A percentile compares a stretch with the other conserved stretches of the same genome.
Conservation (phyloP, 2,113 vertebrate species). For the Eurystomus gularis region DNA sequence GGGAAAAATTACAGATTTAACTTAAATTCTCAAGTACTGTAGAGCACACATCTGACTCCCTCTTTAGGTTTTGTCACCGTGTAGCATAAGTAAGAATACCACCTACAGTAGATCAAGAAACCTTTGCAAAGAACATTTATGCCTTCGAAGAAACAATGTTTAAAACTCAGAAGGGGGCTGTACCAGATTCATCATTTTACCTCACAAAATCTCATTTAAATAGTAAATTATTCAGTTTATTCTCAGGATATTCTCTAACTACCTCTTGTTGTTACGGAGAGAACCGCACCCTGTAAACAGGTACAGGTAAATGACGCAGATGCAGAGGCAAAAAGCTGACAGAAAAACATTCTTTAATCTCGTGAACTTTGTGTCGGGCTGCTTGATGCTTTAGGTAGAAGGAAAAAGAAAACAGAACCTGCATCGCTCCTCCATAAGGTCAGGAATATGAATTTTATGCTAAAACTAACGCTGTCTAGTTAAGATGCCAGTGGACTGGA, state of each 20-base stretch:
- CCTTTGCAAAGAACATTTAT: conserved; percentile 32
- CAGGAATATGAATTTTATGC: conserved; percentile 69
- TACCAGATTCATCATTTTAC: neutral
- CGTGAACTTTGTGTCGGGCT: neutral
- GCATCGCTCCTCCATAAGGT: neutral
- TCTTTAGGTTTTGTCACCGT: conserved; percentile 68
- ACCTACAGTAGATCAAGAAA: neutral
- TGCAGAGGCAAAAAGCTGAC: neutral
- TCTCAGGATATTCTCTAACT: neutral
- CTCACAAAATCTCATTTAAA: conserved; percentile 47
- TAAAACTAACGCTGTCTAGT: conserved; percentile 61
- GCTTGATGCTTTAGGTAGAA: neutral
- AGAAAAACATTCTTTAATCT: conserved; percentile 31
- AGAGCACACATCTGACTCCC: conserved; percentile 77
- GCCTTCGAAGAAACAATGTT: conserved; percentile 48
- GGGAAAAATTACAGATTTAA: conserved; percentile 87
- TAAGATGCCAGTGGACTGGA: conserved; percentile 59
- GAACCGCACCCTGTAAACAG: neutral
- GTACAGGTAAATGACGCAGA: neutral
- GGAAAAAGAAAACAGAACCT: neutral
- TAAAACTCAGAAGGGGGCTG: conserved; percentile 2
- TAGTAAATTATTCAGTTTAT: conserved; percentile 10
- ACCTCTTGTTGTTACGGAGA: neutral
- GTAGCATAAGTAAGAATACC: conserved; percentile 45
- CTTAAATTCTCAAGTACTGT: conserved; percentile 85